These are phyloP conservation scores for Molossus molossus DNA, from an alignment of 2,797 vertebrate species.

Conservation along the genomic window DNA sequence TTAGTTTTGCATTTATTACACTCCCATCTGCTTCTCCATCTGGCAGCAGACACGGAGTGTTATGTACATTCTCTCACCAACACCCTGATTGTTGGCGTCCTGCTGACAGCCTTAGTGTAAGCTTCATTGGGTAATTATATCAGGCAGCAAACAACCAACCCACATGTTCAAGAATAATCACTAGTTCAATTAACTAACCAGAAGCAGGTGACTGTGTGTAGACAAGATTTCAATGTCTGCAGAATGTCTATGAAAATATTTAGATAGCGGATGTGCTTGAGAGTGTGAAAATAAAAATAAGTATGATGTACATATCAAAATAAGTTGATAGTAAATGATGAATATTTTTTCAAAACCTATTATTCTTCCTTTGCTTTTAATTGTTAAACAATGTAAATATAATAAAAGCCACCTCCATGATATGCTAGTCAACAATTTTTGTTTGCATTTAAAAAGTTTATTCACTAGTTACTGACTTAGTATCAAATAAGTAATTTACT, in stretches of 20 bases:
- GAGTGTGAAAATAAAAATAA: constrained; percentile 66
- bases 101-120: constrained; percentile 79
- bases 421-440: neutral
- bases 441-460: neutral
- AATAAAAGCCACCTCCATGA: neutral
- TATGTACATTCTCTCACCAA: constrained; percentile 81
- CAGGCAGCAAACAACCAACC: constrained; percentile 86
- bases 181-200: constrained; percentile 87
- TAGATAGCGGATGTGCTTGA: constrained; percentile 47
- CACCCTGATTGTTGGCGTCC: constrained; percentile 85
- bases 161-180: constrained; percentile 87
- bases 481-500: neutral
- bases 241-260: constrained; percentile 68
- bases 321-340: neutral
- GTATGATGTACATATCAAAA: constrained; percentile 6
- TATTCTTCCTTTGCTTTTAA: neutral
- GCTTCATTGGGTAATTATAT: constrained; percentile 87
- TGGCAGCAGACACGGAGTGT: constrained; percentile 80
- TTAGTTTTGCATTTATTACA: constrained; percentile 82
- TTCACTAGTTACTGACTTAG: neutral
- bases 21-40: constrained; percentile 88
- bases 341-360: neutral
- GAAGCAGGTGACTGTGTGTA: constrained; percentile 74
- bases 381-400: constrained; percentile 6
- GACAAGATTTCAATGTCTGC: constrained; percentile 64